Evolutionary conservation across 2,888 invertebrate genomes (phyloP).

Genomic region (Drosophila merina): DNA sequence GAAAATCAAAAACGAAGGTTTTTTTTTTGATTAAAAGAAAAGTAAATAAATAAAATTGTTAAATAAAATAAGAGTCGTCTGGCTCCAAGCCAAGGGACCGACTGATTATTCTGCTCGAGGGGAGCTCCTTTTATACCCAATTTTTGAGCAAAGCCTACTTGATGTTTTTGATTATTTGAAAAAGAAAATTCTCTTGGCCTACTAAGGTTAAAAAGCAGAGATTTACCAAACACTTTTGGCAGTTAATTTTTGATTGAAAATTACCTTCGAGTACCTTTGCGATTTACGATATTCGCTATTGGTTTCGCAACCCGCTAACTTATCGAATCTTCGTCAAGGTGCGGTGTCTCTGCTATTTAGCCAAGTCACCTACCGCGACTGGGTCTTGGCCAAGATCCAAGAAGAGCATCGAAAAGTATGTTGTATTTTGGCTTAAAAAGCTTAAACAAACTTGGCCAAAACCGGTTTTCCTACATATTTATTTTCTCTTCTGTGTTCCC

Average conservation of each 20-base stretch:
- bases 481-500: conserved; percentile 39
- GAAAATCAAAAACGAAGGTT: no score
- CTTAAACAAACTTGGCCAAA: conserved; percentile 3
- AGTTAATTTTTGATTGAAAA: no score
- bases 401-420: conserved; percentile 1
- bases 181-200: not conserved
- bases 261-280: no score
- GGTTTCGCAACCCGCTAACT: not conserved
- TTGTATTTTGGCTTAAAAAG: not conserved
- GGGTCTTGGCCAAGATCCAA: no score
- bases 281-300: not conserved
- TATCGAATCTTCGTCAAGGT: not conserved
- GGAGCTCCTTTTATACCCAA: not conserved
- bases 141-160: not conserved
- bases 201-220: not conserved
- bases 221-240: no score
- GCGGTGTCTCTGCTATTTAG: not conserved
- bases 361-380: not conserved
- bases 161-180: not conserved
- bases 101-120: not conserved
- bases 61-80: no score
- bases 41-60: conserved; percentile 5
- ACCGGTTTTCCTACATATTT: conserved; percentile 23
- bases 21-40: not conserved
- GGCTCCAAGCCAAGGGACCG: not conserved